Evolutionary conservation across 2,113 vertebrate genomes (phyloP).

Genomic region (Tupaia tana): DNA sequence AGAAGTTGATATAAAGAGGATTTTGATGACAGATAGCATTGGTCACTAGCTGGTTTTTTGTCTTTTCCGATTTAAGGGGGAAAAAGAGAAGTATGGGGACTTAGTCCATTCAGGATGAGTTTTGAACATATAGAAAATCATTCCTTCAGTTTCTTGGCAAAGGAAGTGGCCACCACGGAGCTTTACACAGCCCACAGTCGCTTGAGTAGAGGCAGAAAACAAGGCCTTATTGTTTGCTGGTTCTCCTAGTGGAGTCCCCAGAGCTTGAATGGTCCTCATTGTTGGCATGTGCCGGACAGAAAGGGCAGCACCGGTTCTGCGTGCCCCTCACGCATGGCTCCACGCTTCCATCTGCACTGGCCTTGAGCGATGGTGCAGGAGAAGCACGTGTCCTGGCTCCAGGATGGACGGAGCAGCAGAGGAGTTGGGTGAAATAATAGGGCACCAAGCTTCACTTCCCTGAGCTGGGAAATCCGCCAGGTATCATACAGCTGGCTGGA

Average conservation of each 20-base stretch:
- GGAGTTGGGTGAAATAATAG: rapidly evolving
- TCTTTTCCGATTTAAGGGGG: background rate
- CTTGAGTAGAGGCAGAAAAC: background rate
- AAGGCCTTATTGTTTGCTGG: background rate
- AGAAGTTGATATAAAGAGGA: background rate
- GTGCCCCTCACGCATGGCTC: background rate
- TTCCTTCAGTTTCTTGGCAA: conserved; percentile 16
- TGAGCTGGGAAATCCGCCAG: background rate
- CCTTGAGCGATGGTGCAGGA: background rate
- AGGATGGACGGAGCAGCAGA: background rate
- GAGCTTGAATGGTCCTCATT: background rate
- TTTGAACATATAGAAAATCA: conserved; percentile 38
- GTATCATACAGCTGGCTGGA: background rate
- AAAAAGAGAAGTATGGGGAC: background rate
- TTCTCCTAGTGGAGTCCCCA: background rate
- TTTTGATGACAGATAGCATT: conserved; percentile 33
- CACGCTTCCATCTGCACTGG: background rate
- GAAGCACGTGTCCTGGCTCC: background rate
- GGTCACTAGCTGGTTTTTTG: background rate
- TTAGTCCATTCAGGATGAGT: background rate
- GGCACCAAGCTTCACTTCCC: background rate
- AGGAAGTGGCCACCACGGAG: background rate
- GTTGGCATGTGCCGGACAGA: background rate
- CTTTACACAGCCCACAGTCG: background rate
- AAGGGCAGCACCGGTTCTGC: background rate